These are phyloP conservation scores for Sycon ciliatum DNA, from an alignment of 37 sponge, comb jelly and placozoan species.

Conservation along the genomic window DNA sequence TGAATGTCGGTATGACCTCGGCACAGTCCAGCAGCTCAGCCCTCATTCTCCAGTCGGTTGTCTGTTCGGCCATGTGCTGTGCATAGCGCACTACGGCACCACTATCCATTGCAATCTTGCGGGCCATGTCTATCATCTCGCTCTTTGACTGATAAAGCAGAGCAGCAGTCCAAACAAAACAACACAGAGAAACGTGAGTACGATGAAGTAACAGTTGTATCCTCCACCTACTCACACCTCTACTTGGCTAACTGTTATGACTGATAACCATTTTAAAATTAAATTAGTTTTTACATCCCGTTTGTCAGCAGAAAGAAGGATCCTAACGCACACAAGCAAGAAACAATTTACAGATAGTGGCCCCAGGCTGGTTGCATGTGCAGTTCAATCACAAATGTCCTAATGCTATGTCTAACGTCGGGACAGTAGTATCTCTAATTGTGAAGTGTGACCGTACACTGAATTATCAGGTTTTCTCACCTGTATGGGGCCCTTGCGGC, in stretches of 20 bases:
- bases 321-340: too few species aligned
- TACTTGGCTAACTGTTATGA: too few species aligned
- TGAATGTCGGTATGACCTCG: constrained; percentile 79
- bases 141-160: constrained; percentile 34
- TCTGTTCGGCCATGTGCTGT: constrained; percentile 47
- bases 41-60: constrained; percentile 55
- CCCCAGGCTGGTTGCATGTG: too few species aligned
- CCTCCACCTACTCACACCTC: background rate
- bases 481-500: constrained; percentile 36
- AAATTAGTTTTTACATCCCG: too few species aligned
- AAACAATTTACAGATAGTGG: too few species aligned
- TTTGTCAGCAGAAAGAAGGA: too few species aligned
- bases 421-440: too few species aligned
- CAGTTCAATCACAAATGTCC: too few species aligned
- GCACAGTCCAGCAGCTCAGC: constrained; percentile 56
- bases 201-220: background rate
- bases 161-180: background rate
- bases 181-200: background rate
- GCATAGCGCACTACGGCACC: constrained; percentile 51
- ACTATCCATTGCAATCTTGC: constrained; percentile 52
- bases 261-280: too few species aligned
- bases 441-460: too few species aligned
- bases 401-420: too few species aligned
- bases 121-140: constrained; percentile 72
- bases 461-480: constrained; percentile 11